phyloP scores from a whole-genome alignment of 2,113 vertebrate species.

The Etheostoma cragini region DNA sequence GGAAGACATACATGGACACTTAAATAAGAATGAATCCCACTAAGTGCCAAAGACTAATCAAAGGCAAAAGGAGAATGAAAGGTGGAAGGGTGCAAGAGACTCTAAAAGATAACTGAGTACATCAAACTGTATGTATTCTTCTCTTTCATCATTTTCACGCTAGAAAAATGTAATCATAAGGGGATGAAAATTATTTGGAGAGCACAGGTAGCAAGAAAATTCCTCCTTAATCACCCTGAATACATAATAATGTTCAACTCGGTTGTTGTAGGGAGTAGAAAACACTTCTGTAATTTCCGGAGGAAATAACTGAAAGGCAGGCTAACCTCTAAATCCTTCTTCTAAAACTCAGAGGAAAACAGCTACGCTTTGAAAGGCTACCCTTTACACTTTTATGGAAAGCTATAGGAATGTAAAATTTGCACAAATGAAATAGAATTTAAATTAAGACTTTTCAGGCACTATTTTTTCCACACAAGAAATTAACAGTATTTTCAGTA shows the following conservation, averaged over 20 bases:
- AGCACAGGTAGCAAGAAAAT: constrained; percentile 61
- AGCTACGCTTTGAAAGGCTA: constrained; percentile 33
- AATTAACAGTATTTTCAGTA: constrained; percentile 17
- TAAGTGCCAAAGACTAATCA: constrained; percentile 71
- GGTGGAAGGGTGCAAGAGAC: constrained; percentile 49
- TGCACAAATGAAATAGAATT: constrained; percentile 39
- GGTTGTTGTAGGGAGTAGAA: constrained; percentile 51
- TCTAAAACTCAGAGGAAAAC: constrained; percentile 27
- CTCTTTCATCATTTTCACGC: constrained; percentile 45
- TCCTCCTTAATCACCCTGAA: constrained; percentile 61
- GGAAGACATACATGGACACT: constrained; percentile 49
- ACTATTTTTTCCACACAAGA: constrained; percentile 50
- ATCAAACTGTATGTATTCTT: constrained; percentile 57
- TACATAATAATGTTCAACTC: constrained; percentile 45
- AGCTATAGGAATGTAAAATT: constrained; percentile 28
- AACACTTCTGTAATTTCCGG: constrained; percentile 48
- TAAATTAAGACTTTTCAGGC: constrained; percentile 14
- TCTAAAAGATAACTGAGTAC: constrained; percentile 54
- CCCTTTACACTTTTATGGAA: constrained; percentile 46
- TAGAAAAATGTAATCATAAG: constrained; percentile 60
- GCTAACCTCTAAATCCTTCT: constrained; percentile 50
- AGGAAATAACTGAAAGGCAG: constrained; percentile 54
- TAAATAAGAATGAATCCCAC: constrained; percentile 61
- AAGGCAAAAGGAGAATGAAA: constrained; percentile 59
- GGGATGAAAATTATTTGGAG: constrained; percentile 63